Evolutionary conservation across 2,113 vertebrate genomes (phyloP).

Genomic region (Oncorhynchus masou): DNA sequence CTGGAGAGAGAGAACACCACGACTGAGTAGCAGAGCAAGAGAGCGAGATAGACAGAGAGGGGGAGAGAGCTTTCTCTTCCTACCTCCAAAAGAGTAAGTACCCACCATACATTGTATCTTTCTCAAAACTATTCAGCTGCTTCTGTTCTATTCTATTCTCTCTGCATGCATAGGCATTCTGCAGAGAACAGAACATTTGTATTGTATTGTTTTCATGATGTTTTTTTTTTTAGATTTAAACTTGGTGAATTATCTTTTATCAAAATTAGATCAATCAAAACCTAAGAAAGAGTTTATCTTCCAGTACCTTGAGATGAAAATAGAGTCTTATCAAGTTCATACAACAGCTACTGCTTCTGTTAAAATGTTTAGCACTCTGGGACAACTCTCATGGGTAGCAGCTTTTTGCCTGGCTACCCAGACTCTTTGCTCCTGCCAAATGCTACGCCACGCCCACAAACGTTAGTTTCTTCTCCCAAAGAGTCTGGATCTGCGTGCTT

Average conservation of each 20-base stretch:
- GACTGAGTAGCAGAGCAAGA: constrained; percentile 65
- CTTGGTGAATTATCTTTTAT: neutral
- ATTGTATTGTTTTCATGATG: neutral
- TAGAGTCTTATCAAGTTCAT: too few species aligned
- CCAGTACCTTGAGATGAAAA: too few species aligned
- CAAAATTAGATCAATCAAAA: neutral
- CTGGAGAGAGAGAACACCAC: constrained; percentile 70
- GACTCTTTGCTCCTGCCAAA: too few species aligned
- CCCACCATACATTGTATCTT: constrained; percentile 9
- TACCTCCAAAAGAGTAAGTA: constrained; percentile 77
- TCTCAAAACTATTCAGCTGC: constrained; percentile 7
- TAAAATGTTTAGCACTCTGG: too few species aligned
- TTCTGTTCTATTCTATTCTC: constrained; percentile 26
- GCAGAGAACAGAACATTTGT: constrained; percentile 14
- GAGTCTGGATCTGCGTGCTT: too few species aligned
- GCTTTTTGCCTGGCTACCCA: neutral
- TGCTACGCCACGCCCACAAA: too few species aligned
- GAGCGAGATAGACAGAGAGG: constrained; percentile 54
- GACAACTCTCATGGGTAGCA: neutral
- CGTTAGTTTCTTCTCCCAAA: too few species aligned
- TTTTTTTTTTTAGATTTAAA: neutral
- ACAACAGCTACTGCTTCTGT: too few species aligned
- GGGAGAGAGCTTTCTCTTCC: constrained; percentile 62
- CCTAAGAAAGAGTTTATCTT: neutral
- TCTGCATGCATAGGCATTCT: neutral